A percentile compares a stretch with the other conserved stretches of the same genome.
phyloP scores from a whole-genome alignment of 2,888 invertebrate species.

The Cordilura impudica region DNA sequence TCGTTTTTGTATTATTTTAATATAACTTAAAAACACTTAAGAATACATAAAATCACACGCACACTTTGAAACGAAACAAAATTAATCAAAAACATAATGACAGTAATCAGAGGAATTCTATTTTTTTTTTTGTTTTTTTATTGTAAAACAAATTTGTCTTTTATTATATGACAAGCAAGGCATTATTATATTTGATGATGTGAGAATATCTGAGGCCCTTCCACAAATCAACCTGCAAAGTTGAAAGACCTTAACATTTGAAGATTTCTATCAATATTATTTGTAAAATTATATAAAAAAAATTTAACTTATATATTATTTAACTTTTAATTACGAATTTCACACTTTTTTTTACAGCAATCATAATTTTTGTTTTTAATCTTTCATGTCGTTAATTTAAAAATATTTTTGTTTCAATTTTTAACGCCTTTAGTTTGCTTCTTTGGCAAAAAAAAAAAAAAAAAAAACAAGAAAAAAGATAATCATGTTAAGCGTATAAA shows the following conservation, averaged over 20 bases:
- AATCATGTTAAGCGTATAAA: background rate
- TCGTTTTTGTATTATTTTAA: background rate
- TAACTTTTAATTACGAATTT: background rate
- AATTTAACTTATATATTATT: conserved; percentile 2
- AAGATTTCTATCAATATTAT: background rate
- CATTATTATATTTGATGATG: background rate
- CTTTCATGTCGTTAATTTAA: background rate
- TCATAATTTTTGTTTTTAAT: background rate
- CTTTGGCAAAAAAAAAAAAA: no score
- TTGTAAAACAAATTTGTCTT: conserved; percentile 19
- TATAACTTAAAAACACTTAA: background rate
- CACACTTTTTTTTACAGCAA: background rate
- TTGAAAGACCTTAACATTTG: conserved; percentile 21
- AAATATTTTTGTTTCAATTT: background rate
- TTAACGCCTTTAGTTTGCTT: background rate
- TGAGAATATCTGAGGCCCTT: background rate
- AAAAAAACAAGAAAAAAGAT: background rate
- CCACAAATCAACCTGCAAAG: background rate
- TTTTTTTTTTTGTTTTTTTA: background rate
- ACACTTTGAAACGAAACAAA: background rate
- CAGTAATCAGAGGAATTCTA: background rate
- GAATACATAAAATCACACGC: background rate
- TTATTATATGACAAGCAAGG: background rate
- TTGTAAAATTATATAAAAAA: background rate
- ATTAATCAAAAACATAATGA: conserved; percentile 1